A percentile compares a stretch with the other conserved stretches of the same genome.
These are phyloP conservation scores for Pristionchus exspectatus DNA, from an alignment of 2,888 invertebrate species.

Conservation along the genomic window DNA sequence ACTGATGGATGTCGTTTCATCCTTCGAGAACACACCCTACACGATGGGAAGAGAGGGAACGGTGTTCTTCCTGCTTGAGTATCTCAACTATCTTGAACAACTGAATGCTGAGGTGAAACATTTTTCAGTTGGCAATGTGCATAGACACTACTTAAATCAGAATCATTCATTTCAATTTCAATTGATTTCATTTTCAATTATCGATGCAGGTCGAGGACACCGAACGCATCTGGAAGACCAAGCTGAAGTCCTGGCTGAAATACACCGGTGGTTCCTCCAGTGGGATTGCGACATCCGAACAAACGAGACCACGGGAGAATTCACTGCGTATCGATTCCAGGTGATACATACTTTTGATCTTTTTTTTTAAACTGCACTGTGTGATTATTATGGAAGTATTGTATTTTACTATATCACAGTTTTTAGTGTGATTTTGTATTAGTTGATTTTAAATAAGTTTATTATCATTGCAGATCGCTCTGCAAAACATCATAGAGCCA, in stretches of 20 bases:
- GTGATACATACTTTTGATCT: slow-evolving; percentile 57
- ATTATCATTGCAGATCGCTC: slow-evolving; percentile 67
- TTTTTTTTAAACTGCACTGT: neutral
- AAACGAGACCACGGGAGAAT: slow-evolving; percentile 65
- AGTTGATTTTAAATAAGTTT: neutral
- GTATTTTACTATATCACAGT: neutral
- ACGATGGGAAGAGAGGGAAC: slow-evolving; percentile 77
- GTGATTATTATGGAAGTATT: neutral
- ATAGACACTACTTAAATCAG: no score
- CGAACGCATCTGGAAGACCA: slow-evolving; percentile 73
- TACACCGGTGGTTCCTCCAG: slow-evolving; percentile 76
- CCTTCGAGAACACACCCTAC: slow-evolving; percentile 76
- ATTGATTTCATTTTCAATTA: no score
- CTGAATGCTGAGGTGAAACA: slow-evolving; percentile 69
- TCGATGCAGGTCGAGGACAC: slow-evolving; percentile 74
- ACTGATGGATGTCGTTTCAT: slow-evolving; percentile 66
- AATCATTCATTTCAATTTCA: no score
- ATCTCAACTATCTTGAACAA: slow-evolving; percentile 74
- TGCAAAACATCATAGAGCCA: slow-evolving; percentile 77
- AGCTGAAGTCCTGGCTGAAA: slow-evolving; percentile 76
- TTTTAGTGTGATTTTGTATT: neutral
- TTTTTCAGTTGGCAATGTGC: neutral
- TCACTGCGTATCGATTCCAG: slow-evolving; percentile 73
- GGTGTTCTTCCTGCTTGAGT: slow-evolving; percentile 77
- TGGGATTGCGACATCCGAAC: slow-evolving; percentile 76